Conservation (phyloP, 53 echinoderm and acorn worm species). For the Antedon mediterranea region DNA sequence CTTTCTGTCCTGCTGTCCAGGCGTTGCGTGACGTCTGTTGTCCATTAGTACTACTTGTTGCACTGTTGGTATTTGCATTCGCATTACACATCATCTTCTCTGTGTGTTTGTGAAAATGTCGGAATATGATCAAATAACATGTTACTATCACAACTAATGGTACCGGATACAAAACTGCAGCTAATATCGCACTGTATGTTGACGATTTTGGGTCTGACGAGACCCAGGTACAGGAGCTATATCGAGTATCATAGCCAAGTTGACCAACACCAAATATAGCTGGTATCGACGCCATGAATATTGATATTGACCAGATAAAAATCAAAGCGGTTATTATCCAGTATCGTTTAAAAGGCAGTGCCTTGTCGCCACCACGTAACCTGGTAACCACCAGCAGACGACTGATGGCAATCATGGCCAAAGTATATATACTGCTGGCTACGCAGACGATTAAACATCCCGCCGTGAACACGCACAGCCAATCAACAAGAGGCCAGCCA, state of each 20-base stretch:
- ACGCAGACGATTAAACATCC: slow-evolving; percentile 11
- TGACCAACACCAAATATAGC: slow-evolving; percentile 15
- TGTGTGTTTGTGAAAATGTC: slow-evolving; percentile 32
- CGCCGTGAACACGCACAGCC: slow-evolving; percentile 18
- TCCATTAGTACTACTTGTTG: no score
- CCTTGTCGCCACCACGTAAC: slow-evolving; percentile 3
- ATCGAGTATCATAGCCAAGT: slow-evolving; percentile 26
- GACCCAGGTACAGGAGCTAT: slow-evolving; percentile 40
- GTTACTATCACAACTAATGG: slow-evolving; percentile 12
- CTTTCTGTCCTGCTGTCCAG: no score
- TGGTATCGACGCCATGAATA: slow-evolving; percentile 13
- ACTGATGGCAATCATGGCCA: slow-evolving; percentile 25
- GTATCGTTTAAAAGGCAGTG: neutral
- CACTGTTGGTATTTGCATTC: neutral
- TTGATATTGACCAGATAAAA: slow-evolving; percentile 22
- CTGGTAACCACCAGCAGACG: slow-evolving; percentile 21
- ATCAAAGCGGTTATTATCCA: slow-evolving; percentile 4
- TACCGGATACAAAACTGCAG: slow-evolving; percentile 10
- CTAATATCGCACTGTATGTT: slow-evolving; percentile 8
- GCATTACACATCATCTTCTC: neutral
- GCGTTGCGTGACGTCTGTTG: no score
- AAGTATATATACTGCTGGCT: slow-evolving; percentile 27
- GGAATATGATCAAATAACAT: slow-evolving; percentile 54
- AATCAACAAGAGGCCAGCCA: slow-evolving; percentile 21
- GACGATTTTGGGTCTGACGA: slow-evolving; percentile 24